Evolutionary conservation across 2,113 vertebrate species (phyloP), one percentile per base, ranked within the genome.

Genomic region (Brachypodius melanocephalos): DNA sequence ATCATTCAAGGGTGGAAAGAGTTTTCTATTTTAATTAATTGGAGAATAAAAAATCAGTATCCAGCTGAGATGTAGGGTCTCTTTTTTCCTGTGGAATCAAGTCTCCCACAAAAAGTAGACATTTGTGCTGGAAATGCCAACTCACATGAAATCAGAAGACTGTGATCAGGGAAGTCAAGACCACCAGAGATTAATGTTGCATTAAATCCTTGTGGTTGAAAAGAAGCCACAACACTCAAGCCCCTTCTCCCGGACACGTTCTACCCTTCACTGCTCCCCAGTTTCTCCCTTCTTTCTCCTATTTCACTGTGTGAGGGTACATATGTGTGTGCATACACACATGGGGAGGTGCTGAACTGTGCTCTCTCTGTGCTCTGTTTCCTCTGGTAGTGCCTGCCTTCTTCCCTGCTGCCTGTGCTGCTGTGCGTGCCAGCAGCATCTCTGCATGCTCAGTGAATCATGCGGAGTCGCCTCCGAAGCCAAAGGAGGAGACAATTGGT

Each of bases 181-280:
- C 31, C 54, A 78, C 34, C 45, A 61, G 40, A 94, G 73, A 90
- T 93, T 84, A 88, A 92, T 15, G 0, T 76, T 79, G 63, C 79
- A 63, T 83, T 93, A 96, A 96, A 95, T 86, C 57, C 68, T 86
- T 90, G 58, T 0, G 3, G 87, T 12, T 73, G 58, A 94, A 91
- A 94, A 87, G 75, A 76, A 91, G 65, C 87, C 89, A 73, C 85
- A 95, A 79, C 73, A 94, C 59, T 59, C 52, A 59, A 90, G 45
- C 34, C 40, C 14, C 31, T 94, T 95, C 54, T 93, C 52, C 85
- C 69, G 81, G 59, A 77, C 52, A 85, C 34, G 10, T 12, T 2
- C 72, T 72, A 25, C 42, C 54, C 61, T 78, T 71, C 72, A 14
- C 9, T 75, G 55, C 78, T 36, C 62, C 79, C 43, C 15, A 4